Conservation (phyloP, 2,797 vertebrate species). For the Gallinago stenura region DNA sequence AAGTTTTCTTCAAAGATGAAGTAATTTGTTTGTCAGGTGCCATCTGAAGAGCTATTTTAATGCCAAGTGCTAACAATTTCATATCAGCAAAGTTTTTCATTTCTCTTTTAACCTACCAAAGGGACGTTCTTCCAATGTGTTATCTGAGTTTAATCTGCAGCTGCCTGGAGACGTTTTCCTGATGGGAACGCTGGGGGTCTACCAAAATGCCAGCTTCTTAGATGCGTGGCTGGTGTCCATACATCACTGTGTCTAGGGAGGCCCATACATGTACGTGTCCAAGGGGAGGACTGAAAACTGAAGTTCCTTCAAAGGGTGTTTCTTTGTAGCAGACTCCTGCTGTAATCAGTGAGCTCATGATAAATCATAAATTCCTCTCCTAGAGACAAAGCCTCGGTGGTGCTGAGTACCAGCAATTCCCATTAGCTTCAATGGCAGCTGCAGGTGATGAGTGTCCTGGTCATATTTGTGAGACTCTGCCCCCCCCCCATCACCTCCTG, state of each 20-base stretch:
- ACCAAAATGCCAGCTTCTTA: accelerated
- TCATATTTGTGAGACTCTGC: background rate
- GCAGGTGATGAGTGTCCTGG: background rate
- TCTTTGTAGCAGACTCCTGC: background rate
- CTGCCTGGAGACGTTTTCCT: background rate
- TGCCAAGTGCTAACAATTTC: background rate
- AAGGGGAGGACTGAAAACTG: background rate
- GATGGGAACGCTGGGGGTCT: background rate
- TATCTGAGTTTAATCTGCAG: background rate
- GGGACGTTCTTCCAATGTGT: background rate
- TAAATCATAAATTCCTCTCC: background rate
- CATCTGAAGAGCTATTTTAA: constrained; percentile 3
- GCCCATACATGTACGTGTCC: background rate
- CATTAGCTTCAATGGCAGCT: background rate
- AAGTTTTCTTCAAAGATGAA: background rate
- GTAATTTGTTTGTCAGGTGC: background rate
- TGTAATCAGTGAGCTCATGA: background rate
- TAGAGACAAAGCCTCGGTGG: background rate
- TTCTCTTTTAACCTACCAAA: constrained; percentile 26
- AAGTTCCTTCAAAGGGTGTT: background rate
- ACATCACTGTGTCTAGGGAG: background rate
- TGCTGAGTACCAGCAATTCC: background rate
- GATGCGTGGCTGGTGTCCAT: background rate
- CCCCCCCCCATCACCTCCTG: background rate
- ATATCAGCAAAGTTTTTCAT: background rate